phyloP scores from a whole-genome alignment of 2,888 invertebrate species.

The Argyresthia goedartella region DNA sequence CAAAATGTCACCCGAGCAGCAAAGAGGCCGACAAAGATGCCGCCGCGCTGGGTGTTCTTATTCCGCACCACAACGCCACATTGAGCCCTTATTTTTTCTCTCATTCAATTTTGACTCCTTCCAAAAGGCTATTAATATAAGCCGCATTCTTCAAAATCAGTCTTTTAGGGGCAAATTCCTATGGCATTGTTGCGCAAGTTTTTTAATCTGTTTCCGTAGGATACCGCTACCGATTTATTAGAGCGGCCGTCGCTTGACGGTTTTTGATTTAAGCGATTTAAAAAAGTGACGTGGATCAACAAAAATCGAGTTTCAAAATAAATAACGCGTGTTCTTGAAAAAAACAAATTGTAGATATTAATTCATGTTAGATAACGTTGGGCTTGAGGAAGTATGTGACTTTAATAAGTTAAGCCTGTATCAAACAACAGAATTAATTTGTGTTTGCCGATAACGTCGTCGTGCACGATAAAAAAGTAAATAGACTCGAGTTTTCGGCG shows the following conservation, averaged over 20 bases:
- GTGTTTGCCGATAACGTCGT: neutral
- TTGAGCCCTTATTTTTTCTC: conserved; percentile 66
- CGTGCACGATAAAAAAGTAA: neutral
- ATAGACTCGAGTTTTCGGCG: neutral
- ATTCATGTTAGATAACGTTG: neutral
- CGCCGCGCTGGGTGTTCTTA: conserved; percentile 66
- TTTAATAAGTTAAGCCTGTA: neutral
- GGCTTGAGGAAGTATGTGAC: neutral
- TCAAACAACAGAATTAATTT: neutral
- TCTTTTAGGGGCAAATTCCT: conserved; percentile 52
- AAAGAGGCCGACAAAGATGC: conserved; percentile 62
- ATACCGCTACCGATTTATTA: conserved; percentile 68
- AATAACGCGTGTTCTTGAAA: conserved; percentile 56
- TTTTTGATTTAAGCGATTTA: conserved; percentile 62
- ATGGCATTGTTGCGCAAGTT: conserved; percentile 53
- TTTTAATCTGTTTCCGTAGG: conserved; percentile 70
- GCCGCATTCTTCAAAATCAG: conserved; percentile 65
- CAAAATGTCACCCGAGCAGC: conserved; percentile 65
- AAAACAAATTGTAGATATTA: neutral
- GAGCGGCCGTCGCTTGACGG: conserved; percentile 36
- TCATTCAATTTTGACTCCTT: conserved; percentile 71
- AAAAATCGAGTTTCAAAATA: conserved; percentile 52
- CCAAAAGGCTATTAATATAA: conserved; percentile 70
- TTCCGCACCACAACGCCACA: conserved; percentile 30
- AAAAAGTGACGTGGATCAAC: conserved; percentile 57